Evolutionary conservation across 2,888 invertebrate genomes (phyloP), one percentile per base, ranked within the genome.

Genomic region (Philonicus albiceps): DNA sequence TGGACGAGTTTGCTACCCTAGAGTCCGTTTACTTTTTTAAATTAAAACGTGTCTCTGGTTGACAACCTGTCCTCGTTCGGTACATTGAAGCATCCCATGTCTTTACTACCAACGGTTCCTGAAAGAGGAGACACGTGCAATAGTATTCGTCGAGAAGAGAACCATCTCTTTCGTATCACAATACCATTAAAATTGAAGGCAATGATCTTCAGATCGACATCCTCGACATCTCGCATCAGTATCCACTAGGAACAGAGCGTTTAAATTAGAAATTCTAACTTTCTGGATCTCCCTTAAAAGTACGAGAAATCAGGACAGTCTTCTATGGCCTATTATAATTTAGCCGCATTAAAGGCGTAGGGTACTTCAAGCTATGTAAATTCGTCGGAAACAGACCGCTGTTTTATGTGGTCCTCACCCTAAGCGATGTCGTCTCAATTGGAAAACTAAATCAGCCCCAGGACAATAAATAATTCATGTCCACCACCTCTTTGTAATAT

Each of bases 1-100:
- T 78, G 78, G 49, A 30, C 78, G 78, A 78, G 78, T 78, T 78
- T 78, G 49, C 78, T 78, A 78, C 78, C 78, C 30, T 16, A 34
- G 49, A 78, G 78, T 78, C 22, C 78, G 43, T 43, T 43, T 49
- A 78, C 78, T 78, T 30, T 49, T 78, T 7, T 78, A 43, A 43
- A 78, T 43, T n/a, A 30, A 49, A 78, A 78, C 78, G 78, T 78
- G 78, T 22, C 43, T 76, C 19, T 78, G 78, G 78, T 78, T 49
- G 78, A 78, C 78, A 78, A 49, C 78, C 78, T 78, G 78, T 78
- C 49, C 78, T 78, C 78, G 13, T 5, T 49, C 13, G 11, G 49
- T n/a, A 74, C 31, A 74, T 30, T 27, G 64, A 19, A 64, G 22
- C 27, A 64, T 8, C 3, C 64, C 64, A 27, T 19, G 16, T n/a